Evolutionary conservation across 2,113 vertebrate genomes (phyloP), one percentile per base, ranked within the genome.

Genomic region (Stictonetta naevosa): DNA sequence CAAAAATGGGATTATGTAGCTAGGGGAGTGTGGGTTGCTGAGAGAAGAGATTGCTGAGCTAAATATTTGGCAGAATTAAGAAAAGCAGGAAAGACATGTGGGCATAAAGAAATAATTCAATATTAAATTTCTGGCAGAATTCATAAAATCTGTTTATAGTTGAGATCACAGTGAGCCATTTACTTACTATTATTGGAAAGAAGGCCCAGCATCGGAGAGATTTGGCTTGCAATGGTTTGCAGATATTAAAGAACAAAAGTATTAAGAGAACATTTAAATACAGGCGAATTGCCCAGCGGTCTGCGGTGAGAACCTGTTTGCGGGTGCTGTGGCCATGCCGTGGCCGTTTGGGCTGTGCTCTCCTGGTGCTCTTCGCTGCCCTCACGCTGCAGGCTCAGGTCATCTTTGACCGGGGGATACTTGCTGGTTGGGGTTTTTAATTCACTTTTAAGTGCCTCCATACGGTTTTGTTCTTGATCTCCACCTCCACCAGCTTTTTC

Each of bases 21-120:
- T 72, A 7, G 85, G 81, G 64, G 80, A 83, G 60, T 74, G 83
- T 86, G 83, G 93, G 93, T 8, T 93, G 93, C 85, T 76, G 67
- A 88, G 73, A 64, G 88, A 52, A 91, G 84, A 95, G 93, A 93
- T 90, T 83, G 96, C 91, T 95, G 91, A 95, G 94, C 90, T 95
- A 92, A 94, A 87, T 97, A 94, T 92, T 97, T 97, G 97, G 94
- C 93, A 97, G 94, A 94, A 97, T 96, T 90, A 90, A 96, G 94
- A 85, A 74, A 93, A 74, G 62, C 76, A 93, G 95, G 94, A 90
- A 88, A 95, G 94, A 96, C 87, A 94, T 95, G 93, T 90, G 77
- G 84, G 93, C 91, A 97, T 89, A 75, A 92, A 92, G 96, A 86
- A 91, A 92, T 95, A 95, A 94, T 97, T 97, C 95, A 96, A 88